These are phyloP conservation scores for Anastrepha ludens DNA, from an alignment of 1,140 invertebrate genomes.

Conservation along the genomic window DNA sequence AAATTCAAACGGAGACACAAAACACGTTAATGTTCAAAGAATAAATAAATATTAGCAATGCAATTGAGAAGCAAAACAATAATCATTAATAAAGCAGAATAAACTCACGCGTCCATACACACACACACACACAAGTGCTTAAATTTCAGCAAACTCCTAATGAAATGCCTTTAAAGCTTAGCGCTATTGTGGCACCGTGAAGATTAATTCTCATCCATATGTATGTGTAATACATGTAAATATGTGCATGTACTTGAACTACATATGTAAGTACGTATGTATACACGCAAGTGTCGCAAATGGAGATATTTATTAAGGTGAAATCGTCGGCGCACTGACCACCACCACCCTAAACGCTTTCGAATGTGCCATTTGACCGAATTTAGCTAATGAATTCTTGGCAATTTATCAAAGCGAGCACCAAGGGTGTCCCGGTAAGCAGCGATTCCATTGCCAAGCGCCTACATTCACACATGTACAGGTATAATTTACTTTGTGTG, in stretches of 20 bases:
- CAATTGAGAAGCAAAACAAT: too few relatives aligned
- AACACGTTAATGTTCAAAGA: too few relatives aligned
- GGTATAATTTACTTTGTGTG: neutral
- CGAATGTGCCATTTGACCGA: neutral
- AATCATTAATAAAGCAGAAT: neutral
- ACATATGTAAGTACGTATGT: neutral
- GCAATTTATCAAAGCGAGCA: conserved; percentile 8
- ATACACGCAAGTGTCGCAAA: too few relatives aligned
- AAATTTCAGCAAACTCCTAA: too few relatives aligned
- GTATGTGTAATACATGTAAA: neutral
- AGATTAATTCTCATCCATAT: too few relatives aligned
- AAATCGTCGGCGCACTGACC: neutral
- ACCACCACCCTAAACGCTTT: neutral
- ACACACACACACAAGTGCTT: too few relatives aligned
- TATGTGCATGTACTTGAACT: neutral
- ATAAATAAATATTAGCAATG: too few relatives aligned
- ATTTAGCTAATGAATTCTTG: conserved; percentile 25
- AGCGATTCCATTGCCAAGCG: neutral
- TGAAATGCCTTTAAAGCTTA: too few relatives aligned
- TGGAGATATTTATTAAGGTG: neutral
- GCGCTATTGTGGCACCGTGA: too few relatives aligned
- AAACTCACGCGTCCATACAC: too few relatives aligned
- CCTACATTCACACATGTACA: neutral
- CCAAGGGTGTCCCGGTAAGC: neutral
- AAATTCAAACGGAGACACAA: too few relatives aligned